These are phyloP conservation scores for Hemicentrotus pulcherrimus DNA, from an alignment of 35 echinoderm and acorn worm genomes.

Conservation along the genomic window DNA sequence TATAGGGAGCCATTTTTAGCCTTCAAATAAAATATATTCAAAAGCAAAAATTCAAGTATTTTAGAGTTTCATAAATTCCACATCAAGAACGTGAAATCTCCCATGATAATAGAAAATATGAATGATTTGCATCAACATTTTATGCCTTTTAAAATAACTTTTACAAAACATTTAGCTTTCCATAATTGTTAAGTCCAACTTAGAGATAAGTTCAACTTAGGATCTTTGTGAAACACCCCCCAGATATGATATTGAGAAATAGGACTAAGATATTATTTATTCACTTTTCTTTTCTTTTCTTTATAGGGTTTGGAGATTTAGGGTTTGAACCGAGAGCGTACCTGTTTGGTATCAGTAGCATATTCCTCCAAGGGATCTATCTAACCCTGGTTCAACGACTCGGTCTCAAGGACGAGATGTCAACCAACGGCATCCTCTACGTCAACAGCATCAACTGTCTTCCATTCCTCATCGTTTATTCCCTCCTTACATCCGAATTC, in stretches of 20 bases:
- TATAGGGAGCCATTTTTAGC: too few species aligned
- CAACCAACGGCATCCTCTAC: constrained; percentile 68
- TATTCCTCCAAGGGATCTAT: constrained; percentile 83
- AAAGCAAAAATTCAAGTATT: too few species aligned
- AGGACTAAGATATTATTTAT: background rate
- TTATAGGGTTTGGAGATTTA: constrained; percentile 81
- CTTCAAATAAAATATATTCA: too few species aligned
- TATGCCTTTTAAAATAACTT: too few species aligned
- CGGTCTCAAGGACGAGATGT: constrained; percentile 56
- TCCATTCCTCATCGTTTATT: constrained; percentile 60
- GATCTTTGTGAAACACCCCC: too few species aligned
- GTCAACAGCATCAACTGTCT: constrained; percentile 88
- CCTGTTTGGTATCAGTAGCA: constrained; percentile 68
- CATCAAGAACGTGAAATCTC: too few species aligned
- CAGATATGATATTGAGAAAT: background rate
- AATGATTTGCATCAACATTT: too few species aligned
- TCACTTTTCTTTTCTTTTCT: background rate
- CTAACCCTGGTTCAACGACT: constrained; percentile 76
- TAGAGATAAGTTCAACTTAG: too few species aligned
- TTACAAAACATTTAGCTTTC: too few species aligned
- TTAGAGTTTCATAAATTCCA: too few species aligned
- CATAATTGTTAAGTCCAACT: too few species aligned
- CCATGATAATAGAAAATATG: too few species aligned
- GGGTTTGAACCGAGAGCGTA: constrained; percentile 76
- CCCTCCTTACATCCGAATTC: constrained; percentile 51